phyloP scores from a whole-genome alignment of 2,888 invertebrate species.

The Elysia crispata region DNA sequence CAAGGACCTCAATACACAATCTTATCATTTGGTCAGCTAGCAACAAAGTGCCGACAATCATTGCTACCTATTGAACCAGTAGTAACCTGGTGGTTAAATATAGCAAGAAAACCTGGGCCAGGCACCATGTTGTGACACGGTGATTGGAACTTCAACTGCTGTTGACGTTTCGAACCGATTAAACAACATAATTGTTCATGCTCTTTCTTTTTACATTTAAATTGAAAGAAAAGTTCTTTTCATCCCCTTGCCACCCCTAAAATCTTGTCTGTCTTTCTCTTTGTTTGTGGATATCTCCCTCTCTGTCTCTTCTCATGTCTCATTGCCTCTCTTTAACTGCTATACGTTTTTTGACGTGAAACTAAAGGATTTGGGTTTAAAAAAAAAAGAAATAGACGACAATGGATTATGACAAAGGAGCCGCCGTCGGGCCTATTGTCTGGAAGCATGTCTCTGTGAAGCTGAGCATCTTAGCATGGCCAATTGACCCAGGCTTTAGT shows the following conservation, averaged over 20 bases:
- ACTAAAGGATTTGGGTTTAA: neutral
- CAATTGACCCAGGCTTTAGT: too few relatives aligned
- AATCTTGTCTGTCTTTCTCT: neutral
- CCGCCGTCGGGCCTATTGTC: neutral
- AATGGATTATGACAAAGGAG: neutral
- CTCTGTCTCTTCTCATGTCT: conserved; percentile 31
- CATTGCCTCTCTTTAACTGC: neutral
- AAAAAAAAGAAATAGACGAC: neutral
- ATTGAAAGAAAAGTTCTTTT: neutral
- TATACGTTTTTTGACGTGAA: neutral
- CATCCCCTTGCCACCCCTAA: too few relatives aligned
- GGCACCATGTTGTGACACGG: too few relatives aligned
- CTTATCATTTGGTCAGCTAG: too few relatives aligned
- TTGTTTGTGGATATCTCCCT: conserved; percentile 48
- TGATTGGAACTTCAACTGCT: too few relatives aligned
- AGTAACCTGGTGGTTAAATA: too few relatives aligned
- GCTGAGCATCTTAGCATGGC: neutral
- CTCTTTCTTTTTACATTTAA: neutral
- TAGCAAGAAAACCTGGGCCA: too few relatives aligned
- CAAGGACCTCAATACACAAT: too few relatives aligned
- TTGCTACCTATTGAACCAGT: too few relatives aligned
- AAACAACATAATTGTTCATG: neutral
- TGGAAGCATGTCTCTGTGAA: neutral
- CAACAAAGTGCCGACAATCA: too few relatives aligned
- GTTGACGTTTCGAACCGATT: neutral